phyloP scores from a whole-genome alignment of 2,888 invertebrate genomes.

The Apamea crenata region DNA sequence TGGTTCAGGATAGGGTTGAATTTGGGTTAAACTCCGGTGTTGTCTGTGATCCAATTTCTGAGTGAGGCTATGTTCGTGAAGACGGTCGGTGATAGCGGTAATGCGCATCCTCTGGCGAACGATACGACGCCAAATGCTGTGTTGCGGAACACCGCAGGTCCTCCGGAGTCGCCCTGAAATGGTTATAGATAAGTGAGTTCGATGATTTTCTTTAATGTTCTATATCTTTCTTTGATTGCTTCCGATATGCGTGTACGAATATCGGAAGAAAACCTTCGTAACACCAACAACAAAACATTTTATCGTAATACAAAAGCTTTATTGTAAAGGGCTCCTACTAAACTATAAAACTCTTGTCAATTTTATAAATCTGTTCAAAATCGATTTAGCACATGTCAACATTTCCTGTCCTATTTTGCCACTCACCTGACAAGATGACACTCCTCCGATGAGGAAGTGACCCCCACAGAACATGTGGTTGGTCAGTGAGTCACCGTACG shows the following conservation, averaged over 20 bases:
- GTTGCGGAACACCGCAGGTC: constrained; percentile 87
- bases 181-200: constrained; percentile 13
- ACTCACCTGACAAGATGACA: constrained; percentile 90
- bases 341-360: background rate
- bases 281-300: background rate
- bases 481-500: constrained; percentile 88
- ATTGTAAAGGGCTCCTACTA: background rate
- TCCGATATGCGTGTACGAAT: too few species aligned
- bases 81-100: constrained; percentile 87
- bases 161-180: constrained; percentile 88
- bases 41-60: constrained; percentile 84
- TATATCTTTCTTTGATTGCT: too few species aligned
- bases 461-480: constrained; percentile 91
- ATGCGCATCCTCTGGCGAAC: constrained; percentile 87
- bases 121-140: constrained; percentile 87
- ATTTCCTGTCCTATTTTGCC: background rate
- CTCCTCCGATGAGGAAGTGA: constrained; percentile 89
- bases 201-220: background rate
- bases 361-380: background rate
- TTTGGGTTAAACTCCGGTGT: constrained; percentile 81
- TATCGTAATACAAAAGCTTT: background rate
- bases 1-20: constrained; percentile 44
- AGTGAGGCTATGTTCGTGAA: constrained; percentile 86
- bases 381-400: background rate
- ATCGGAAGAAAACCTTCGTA: background rate